Percentiles rank a stretch among this genome's conserved stretches.
phyloP scores from a whole-genome alignment of 2,113 vertebrate species.

The Poicephalus gulielmi region DNA sequence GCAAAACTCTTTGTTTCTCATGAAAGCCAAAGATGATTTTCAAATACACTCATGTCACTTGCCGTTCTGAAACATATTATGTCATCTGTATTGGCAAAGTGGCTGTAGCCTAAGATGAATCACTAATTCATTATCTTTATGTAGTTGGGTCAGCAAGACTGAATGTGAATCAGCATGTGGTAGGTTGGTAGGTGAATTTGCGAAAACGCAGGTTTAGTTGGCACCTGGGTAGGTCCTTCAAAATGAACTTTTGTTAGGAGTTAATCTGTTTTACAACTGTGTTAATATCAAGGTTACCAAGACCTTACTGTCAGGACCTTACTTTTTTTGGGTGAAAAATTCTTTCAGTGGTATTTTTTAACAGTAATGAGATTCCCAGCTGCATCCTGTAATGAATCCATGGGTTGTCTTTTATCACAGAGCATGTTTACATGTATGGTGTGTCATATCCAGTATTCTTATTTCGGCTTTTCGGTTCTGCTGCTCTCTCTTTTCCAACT shows the following conservation, averaged over 20 bases:
- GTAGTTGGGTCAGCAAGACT: not conserved
- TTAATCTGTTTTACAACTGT: accelerated
- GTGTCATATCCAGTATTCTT: not conserved
- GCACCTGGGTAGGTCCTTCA: accelerated
- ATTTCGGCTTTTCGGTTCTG: not conserved
- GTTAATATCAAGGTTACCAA: not conserved
- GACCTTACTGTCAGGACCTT: not conserved
- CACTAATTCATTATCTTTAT: accelerated
- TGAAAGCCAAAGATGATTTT: not conserved
- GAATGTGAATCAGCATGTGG: accelerated
- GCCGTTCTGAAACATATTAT: not conserved
- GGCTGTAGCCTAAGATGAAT: not conserved
- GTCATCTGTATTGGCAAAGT: not conserved
- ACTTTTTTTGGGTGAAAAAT: not conserved
- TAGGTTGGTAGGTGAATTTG: not conserved
- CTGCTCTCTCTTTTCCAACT: not conserved
- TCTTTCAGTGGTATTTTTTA: accelerated
- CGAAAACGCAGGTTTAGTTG: not conserved
- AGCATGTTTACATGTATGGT: accelerated
- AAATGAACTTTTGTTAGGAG: not conserved
- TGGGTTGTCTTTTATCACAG: not conserved
- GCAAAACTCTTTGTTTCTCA: not conserved
- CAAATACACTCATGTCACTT: not conserved
- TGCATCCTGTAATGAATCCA: not conserved
- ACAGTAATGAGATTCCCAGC: not conserved